Base-by-base conservation (phyloP, 2,888 invertebrate species). In the Sialis fuliginosa region DNA sequence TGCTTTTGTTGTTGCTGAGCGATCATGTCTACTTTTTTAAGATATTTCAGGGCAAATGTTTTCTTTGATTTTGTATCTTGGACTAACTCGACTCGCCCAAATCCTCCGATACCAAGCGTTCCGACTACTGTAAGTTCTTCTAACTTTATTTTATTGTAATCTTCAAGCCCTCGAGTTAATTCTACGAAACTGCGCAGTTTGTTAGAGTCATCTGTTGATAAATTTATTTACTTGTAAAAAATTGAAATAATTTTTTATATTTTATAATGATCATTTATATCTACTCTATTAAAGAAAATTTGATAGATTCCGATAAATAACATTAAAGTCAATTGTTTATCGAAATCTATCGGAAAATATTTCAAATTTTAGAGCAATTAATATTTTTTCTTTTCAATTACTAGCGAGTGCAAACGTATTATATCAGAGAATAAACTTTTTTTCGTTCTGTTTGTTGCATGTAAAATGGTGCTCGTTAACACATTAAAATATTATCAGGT, bases 51-150 rank as follows among this genome's bases (percentile, higher is more conserved):
- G 0, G 91, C 92, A 62, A 84, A 90, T 0, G 74, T 75, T 54
- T 72, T 65, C 34, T 65, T 65, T 47, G 75, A 65, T 1, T 68
- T 68, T 47, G 60, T 61, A 45, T 70, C 69, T 57, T 78, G 75
- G 32, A 72, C 71, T 50, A 89, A 68, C 59, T 88, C 90, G 0
- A 92, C 92, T 2, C 90, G 72, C 1, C 92, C 92, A 59, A 92
- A 92, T 2, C 92, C 93, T 5, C 95, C 95, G 9, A 92, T 84
- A 1, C 95, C 95, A 53, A 95, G 70, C 0, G 91, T 92, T 22
- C 84, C 84, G 12, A 89, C 70, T 49, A 81, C 77, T 56, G 84
- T 83, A 53, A 96, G 68, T 57, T 93, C 86, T 31, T 75, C 73
- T 42, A 95, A 66, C 48, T 79, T 71, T 32, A 95, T 71, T 50